These are phyloP conservation scores for Petrolisthes manimaculis DNA, from an alignment of 2,888 invertebrate species.

Conservation along the genomic window DNA sequence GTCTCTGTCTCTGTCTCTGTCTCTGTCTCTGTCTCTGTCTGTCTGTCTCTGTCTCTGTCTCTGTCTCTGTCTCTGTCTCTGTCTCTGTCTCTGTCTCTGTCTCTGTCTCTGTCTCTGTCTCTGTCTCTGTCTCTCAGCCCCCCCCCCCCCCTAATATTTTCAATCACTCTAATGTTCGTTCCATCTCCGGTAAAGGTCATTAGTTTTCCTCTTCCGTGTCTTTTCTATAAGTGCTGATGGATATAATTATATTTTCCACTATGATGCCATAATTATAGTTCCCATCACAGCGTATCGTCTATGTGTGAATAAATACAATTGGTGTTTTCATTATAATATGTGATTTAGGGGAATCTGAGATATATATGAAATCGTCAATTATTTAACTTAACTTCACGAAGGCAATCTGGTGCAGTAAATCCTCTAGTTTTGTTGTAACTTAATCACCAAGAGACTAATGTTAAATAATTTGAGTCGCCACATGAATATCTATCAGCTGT, in stretches of 20 bases:
- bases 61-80: background rate
- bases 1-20: background rate
- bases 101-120: constrained; percentile 24
- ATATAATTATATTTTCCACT: background rate
- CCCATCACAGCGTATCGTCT: too few species aligned
- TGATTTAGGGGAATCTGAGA: too few species aligned
- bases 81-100: constrained; percentile 29
- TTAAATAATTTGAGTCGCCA: too few species aligned
- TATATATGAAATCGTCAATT: too few species aligned
- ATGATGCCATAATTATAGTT: background rate
- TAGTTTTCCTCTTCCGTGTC: background rate
- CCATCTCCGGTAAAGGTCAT: background rate
- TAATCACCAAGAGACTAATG: too few species aligned
- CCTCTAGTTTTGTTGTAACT: too few species aligned
- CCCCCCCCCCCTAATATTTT: background rate
- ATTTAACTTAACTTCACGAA: too few species aligned
- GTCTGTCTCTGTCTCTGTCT: background rate
- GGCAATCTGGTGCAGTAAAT: too few species aligned
- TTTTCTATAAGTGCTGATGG: background rate
- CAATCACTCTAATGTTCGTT: background rate
- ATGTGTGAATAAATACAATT: too few species aligned
- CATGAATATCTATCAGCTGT: too few species aligned
- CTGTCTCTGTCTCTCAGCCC: constrained; percentile 26
- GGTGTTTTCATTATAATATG: too few species aligned
- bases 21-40: background rate